phyloP scores from a whole-genome alignment of 2,888 invertebrate species.

The Aelia acuminata region DNA sequence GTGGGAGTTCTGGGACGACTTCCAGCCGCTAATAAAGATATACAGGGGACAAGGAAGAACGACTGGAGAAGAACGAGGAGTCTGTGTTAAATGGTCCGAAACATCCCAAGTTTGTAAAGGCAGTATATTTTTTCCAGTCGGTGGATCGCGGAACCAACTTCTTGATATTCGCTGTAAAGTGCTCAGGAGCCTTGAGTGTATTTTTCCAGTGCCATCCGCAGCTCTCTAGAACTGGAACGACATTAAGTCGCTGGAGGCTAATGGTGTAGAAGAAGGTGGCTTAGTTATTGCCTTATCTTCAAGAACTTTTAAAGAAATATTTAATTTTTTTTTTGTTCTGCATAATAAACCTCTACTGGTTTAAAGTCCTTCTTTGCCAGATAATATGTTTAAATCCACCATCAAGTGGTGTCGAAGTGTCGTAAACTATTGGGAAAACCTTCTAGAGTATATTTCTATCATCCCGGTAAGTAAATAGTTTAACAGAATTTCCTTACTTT shows the following conservation, averaged over 20 bases:
- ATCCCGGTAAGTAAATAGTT: too few species aligned
- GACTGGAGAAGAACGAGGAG: neutral
- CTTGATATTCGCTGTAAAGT: conserved; percentile 50
- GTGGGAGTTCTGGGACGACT: neutral
- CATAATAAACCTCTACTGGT: too few species aligned
- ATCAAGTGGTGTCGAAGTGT: too few species aligned
- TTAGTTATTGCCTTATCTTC: neutral
- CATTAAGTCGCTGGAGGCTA: neutral
- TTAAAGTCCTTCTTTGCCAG: too few species aligned
- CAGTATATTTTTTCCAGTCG: conserved; percentile 45
- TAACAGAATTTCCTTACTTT: too few species aligned
- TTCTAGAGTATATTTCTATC: too few species aligned
- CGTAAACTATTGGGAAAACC: too few species aligned
- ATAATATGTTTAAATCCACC: too few species aligned
- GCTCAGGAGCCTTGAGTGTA: neutral
- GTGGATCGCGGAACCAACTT: neutral
- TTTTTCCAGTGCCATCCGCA: conserved; percentile 25
- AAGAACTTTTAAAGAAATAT: neutral
- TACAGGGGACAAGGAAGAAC: too few species aligned
- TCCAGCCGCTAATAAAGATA: conserved; percentile 36
- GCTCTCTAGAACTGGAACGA: conserved; percentile 18
- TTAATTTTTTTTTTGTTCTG: neutral
- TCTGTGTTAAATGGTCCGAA: conserved; percentile 1
- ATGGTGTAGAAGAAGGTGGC: neutral
- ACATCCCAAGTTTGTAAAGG: neutral